Evolutionary conservation across 1,140 invertebrate species (phyloP), one percentile per base, ranked within the genome.

Genomic region (Aphis craccivora): DNA sequence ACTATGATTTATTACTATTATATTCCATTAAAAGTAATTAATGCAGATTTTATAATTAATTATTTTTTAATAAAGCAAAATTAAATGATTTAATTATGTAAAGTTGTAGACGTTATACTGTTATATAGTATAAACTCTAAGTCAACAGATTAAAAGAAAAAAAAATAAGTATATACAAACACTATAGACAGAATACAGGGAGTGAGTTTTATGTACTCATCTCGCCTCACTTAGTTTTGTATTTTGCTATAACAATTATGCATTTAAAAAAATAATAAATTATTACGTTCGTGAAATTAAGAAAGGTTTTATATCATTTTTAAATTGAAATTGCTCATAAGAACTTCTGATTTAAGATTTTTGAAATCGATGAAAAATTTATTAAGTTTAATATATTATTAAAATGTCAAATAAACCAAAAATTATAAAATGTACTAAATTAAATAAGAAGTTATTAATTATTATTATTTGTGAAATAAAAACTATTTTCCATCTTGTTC

Each of bases 11-110:
- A n/a, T 35, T 76, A 76, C 14, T 18, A 76, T 76, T 35, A 18
- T n/a, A 76, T 76, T 18, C 14, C 60, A 76, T 76, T 9, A 76
- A n/a, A 76, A n/a, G 30, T 76, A 76, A 76, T 76, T 76, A 76
- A 76, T 76, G 23, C n/a, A n/a, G 14, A 76, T n/a, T n/a, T n/a
- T 76, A 76, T 76, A 76, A 76, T 76, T 76, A 76, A 76, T 76
- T 76, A n/a, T 76, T 76, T 76, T 76, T 76, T 18, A 76, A 76
- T 76, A 76, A 76, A 76, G 30, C 60, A 1, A 76, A 76, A 76
- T n/a, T 76, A 76, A 76, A 76, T 76, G 30, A 76, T 76, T 76
- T 35, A n/a, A 76, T 76, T 35, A 76, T 76, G n/a, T 76, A 18
- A 76, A 76, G 60, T 35, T n/a, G 60, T 76, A 76, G 5, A 76